Evolutionary conservation across 2,888 invertebrate species (phyloP).

Genomic region (Erebia palarica): DNA sequence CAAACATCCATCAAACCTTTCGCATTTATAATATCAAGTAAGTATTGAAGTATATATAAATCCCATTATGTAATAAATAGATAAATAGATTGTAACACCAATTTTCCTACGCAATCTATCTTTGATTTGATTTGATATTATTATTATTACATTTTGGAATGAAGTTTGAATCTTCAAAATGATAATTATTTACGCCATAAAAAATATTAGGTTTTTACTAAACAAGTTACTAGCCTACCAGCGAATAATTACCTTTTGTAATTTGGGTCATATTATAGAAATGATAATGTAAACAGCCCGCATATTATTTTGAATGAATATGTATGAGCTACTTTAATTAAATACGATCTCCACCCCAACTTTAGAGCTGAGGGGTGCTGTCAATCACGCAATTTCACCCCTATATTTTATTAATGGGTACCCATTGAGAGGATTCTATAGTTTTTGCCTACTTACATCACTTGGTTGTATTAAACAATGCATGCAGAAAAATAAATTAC

Average conservation of each 20-base stretch:
- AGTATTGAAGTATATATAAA: too few relatives aligned
- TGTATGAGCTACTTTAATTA: constrained; percentile 28
- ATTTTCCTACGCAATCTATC: too few relatives aligned
- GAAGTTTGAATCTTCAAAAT: too few relatives aligned
- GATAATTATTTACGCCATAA: too few relatives aligned
- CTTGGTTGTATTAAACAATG: constrained; percentile 26
- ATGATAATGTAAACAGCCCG: neutral
- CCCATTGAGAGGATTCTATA: constrained; percentile 20
- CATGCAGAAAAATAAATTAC: neutral
- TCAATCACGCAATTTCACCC: constrained; percentile 37
- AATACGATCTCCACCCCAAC: constrained; percentile 19
- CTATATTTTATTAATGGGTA: constrained; percentile 30
- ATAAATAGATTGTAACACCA: too few relatives aligned
- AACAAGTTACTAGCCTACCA: too few relatives aligned
- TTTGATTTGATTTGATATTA: too few relatives aligned
- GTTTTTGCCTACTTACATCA: constrained; percentile 26
- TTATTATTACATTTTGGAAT: too few relatives aligned
- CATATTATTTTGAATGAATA: constrained; percentile 25
- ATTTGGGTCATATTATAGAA: neutral
- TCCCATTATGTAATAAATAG: too few relatives aligned
- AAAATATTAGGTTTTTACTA: too few relatives aligned
- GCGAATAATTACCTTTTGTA: neutral
- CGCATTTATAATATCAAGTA: too few relatives aligned
- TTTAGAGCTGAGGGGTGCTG: constrained; percentile 29
- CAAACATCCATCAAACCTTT: too few relatives aligned